phyloP scores from a whole-genome alignment of 2,797 vertebrate genomes.

The Avahi laniger region DNA sequence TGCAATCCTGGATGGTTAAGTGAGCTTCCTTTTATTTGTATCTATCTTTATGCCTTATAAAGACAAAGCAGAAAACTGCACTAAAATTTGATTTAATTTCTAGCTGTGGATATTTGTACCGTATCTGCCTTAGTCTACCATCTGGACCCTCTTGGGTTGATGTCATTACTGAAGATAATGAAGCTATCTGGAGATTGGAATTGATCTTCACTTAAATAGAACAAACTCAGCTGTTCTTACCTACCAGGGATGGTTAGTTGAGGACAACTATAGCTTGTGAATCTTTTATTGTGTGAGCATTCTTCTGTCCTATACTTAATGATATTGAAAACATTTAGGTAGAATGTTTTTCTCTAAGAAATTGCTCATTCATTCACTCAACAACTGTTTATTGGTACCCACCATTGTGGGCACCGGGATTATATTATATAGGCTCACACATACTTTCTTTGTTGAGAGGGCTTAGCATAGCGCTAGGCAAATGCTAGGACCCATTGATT shows the following conservation, averaged over 20 bases:
- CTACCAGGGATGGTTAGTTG: neutral
- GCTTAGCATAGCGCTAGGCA: neutral
- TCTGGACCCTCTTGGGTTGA: neutral
- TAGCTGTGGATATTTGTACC: neutral
- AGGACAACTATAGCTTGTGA: neutral
- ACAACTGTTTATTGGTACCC: neutral
- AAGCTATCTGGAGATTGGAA: neutral
- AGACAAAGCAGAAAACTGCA: neutral
- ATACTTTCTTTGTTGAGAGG: neutral
- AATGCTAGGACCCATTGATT: neutral
- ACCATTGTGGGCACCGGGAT: neutral
- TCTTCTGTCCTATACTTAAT: neutral
- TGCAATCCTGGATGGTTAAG: neutral
- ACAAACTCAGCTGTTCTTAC: neutral
- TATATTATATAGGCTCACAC: neutral
- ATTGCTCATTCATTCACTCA: neutral
- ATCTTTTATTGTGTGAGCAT: neutral
- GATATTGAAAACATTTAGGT: neutral
- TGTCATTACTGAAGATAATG: conserved; percentile 15
- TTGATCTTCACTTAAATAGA: conserved; percentile 37
- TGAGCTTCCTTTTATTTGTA: neutral
- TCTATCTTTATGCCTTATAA: neutral
- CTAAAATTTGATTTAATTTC: conserved; percentile 5
- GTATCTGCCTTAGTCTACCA: neutral
- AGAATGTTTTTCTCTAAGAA: conserved; percentile 2